Evolutionary conservation across 2,888 invertebrate species (phyloP), one percentile per base, ranked within the genome.

Genomic region (Dynastes grantii): DNA sequence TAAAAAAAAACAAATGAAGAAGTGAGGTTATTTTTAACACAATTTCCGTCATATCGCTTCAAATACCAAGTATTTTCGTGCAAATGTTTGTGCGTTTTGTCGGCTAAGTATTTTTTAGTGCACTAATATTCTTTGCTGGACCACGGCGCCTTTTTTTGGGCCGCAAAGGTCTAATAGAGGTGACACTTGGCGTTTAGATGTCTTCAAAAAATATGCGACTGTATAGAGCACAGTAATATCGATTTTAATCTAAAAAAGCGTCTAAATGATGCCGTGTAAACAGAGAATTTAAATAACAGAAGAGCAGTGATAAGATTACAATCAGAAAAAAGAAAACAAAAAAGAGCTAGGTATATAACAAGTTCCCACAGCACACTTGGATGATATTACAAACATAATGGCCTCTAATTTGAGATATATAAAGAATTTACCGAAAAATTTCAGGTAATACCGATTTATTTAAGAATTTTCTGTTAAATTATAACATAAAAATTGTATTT

Each of bases 321-420:
- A 22, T 27, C 6, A 61, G 16, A 61, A 11, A 61, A 63, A 61
- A 55, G 53, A 61, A 27, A 45, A 8, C 32, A 13, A 22, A 61
- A 49, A 73, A 49, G 49, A 27, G 27, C 1, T 67, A 68, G 49
- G 29, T 68, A 68, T 13, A 27, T 49, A 45, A 22, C 11, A n/a
- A 45, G 13, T 51, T 45, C 8, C 16, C 49, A 51, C 45, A 37
- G 65, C 40, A 8, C 9, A 37, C 51, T 58, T 75, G 73, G 45
- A 75, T 75, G 61, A 49, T 61, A 68, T 51, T 22, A 29, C 27
- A 45, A 61, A 78, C 81, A 85, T 84, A 80, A 88, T 88, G 88
- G 87, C 88, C 76, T 86, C 84, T 82, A 84, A 84, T 76, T 83
- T 86, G 63, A 85, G 85, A 81, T 84, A 81, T 81, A 76, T 86